phyloP scores from a whole-genome alignment of 2,797 vertebrate genomes.

The Myripristis jacobus region DNA sequence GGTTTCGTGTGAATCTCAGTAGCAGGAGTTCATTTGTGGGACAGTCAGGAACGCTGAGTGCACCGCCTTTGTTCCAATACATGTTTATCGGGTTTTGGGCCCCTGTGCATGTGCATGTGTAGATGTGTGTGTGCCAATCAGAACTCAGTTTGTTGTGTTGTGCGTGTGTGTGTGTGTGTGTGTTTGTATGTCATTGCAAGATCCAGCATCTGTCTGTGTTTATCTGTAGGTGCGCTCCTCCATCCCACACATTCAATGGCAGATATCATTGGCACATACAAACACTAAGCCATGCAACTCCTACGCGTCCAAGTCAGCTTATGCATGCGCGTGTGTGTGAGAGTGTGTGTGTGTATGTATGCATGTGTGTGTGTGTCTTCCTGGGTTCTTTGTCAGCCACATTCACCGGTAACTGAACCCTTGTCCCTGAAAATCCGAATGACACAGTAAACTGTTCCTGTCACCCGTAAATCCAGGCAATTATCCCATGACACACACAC shows the following conservation, averaged over 20 bases:
- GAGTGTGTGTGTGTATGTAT: conserved; percentile 33
- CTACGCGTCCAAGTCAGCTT: conserved; percentile 33
- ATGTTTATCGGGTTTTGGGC: conserved; percentile 58
- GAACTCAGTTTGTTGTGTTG: not conserved
- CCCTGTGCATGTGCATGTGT: conserved; percentile 12
- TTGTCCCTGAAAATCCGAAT: conserved; percentile 72
- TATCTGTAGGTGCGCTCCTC: conserved; percentile 48
- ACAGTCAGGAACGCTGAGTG: conserved; percentile 61
- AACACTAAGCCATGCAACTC: conserved; percentile 58
- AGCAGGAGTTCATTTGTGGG: conserved; percentile 81
- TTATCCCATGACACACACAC: conserved; percentile 53
- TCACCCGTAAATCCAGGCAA: conserved; percentile 71
- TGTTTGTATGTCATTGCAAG: conserved; percentile 33
- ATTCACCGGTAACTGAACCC: conserved; percentile 75
- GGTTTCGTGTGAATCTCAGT: conserved; percentile 75
- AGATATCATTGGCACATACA: conserved; percentile 45
- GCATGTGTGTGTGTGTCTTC: conserved; percentile 22
- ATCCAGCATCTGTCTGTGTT: conserved; percentile 57
- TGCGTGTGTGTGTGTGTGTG: conserved; percentile 28
- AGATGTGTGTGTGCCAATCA: conserved; percentile 1
- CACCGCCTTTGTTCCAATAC: conserved; percentile 54
- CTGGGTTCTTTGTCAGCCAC: conserved; percentile 51
- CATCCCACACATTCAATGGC: conserved; percentile 60
- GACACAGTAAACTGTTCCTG: conserved; percentile 72
- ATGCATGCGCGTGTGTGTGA: conserved; percentile 22